Evolutionary conservation across 2,797 vertebrate species (phyloP).

Genomic region (Sebastes kiyomatsui): DNA sequence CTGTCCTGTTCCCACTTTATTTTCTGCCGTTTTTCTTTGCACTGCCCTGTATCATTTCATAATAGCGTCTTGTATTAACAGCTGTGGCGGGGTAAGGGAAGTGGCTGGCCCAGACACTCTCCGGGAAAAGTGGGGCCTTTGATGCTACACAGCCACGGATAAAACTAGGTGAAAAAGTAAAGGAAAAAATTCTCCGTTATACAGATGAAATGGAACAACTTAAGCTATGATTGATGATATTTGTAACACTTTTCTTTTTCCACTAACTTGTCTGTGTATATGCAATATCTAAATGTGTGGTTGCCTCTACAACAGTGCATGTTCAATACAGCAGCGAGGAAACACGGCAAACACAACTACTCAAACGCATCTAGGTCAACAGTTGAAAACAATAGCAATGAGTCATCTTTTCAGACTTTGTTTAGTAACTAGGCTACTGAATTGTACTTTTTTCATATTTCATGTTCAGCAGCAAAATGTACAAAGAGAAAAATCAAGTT

Average conservation of each 20-base stretch:
- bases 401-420: constrained; percentile 29
- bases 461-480: background rate
- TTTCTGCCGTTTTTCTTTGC: constrained; percentile 44
- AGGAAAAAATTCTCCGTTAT: background rate
- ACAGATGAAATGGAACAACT: background rate
- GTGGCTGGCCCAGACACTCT: constrained; percentile 62
- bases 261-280: background rate
- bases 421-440: constrained; percentile 19
- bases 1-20: constrained; percentile 64
- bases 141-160: background rate
- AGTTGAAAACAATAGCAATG: constrained; percentile 32
- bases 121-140: constrained; percentile 51
- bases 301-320: background rate
- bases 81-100: constrained; percentile 64
- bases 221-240: background rate
- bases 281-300: background rate
- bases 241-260: background rate
- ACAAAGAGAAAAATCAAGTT: background rate
- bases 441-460: background rate
- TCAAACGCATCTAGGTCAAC: constrained; percentile 47
- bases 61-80: constrained; percentile 76
- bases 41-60: constrained; percentile 65
- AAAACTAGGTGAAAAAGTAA: background rate
- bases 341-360: background rate
- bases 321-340: background rate